These are phyloP conservation scores for Crypturellus tataupa DNA, from an alignment of 2,797 vertebrate genomes.

Conservation along the genomic window DNA sequence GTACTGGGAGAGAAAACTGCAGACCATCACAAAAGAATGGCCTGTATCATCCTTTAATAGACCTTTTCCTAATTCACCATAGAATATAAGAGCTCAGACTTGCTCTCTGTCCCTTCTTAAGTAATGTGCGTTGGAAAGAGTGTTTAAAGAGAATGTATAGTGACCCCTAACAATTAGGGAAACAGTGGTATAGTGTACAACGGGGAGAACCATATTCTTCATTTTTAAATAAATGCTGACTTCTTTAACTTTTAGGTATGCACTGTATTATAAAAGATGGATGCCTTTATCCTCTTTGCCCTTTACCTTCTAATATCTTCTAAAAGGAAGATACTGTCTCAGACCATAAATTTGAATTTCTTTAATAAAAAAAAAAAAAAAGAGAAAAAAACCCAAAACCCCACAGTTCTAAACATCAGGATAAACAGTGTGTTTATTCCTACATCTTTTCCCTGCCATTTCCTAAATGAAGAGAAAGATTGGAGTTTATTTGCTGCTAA, in stretches of 20 bases:
- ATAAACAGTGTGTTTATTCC: slow-evolving; percentile 15
- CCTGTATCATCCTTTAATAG: slow-evolving; percentile 86
- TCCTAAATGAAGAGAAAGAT: background rate
- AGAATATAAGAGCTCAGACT: background rate
- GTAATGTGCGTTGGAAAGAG: slow-evolving; percentile 50
- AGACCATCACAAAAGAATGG: slow-evolving; percentile 87
- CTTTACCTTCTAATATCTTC: background rate
- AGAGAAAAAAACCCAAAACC: background rate
- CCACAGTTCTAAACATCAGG: background rate
- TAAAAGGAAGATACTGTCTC: background rate
- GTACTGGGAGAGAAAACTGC: slow-evolving; percentile 88
- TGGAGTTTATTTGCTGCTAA: background rate
- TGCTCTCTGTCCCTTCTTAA: background rate
- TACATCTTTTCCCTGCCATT: background rate
- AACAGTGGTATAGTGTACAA: slow-evolving; percentile 1
- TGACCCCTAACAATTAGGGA: slow-evolving; percentile 25
- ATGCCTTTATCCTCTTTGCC: background rate
- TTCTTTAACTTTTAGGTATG: slow-evolving; percentile 10
- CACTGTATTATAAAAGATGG: slow-evolving; percentile 8
- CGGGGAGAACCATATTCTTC: background rate
- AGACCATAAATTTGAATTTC: background rate
- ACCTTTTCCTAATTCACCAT: slow-evolving; percentile 86
- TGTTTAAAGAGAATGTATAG: slow-evolving; percentile 46
- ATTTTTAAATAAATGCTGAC: slow-evolving; percentile 37
- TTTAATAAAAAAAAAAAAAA: background rate